Percentiles rank a stretch among this genome's conserved stretches.
Conservation (phyloP, 1,140 invertebrate genomes). For the Watersipora subatra region DNA sequence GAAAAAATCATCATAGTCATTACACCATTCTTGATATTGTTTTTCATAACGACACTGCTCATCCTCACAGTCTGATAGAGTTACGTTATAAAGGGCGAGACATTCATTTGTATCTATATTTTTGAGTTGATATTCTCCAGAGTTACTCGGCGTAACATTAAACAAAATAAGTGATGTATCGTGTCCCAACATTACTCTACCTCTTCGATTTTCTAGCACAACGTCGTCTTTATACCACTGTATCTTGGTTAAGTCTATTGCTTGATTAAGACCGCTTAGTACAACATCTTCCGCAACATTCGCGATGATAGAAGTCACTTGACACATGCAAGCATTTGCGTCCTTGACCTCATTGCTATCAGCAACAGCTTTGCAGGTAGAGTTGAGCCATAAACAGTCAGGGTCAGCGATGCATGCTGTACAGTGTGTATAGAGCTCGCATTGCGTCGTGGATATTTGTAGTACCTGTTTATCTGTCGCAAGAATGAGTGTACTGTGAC, state of each 20-base stretch:
- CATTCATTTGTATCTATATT: not conserved
- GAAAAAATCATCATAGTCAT: not conserved
- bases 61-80: not conserved
- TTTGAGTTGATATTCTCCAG: not conserved
- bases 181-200: not conserved
- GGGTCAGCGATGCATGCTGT: not conserved
- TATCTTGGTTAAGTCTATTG: not conserved
- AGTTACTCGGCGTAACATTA: not conserved
- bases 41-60: not conserved
- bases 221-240: not conserved
- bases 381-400: not conserved
- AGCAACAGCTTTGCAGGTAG: not conserved
- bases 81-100: not conserved
- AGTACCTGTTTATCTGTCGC: not conserved
- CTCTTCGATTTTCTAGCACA: not conserved
- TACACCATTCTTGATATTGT: not conserved
- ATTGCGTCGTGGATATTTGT: not conserved
- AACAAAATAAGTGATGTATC: not conserved
- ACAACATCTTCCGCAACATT: not conserved
- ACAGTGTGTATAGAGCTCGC: not conserved
- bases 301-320: not conserved
- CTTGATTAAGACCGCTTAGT: not conserved
- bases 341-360: not conserved
- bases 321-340: not conserved
- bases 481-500: not conserved